Evolutionary conservation across 2,888 invertebrate genomes (phyloP).

Genomic region (Luffia ferchaultella): DNA sequence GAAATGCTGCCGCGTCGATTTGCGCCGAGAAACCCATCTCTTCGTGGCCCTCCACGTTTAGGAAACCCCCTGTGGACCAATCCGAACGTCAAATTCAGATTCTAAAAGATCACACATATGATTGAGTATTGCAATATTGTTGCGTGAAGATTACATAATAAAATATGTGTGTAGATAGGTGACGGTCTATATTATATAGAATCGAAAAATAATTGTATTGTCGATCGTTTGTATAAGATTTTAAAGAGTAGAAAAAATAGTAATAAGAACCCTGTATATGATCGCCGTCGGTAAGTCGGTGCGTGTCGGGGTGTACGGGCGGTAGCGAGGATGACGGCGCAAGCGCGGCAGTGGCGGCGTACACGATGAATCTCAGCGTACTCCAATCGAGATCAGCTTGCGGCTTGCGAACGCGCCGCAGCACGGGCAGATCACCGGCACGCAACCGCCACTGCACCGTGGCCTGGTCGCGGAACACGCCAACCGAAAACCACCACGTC

Average conservation of each 20-base stretch:
- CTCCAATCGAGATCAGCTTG: conserved; percentile 72
- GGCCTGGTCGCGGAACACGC: conserved; percentile 73
- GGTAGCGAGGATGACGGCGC: conserved; percentile 23
- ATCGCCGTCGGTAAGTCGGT: not conserved
- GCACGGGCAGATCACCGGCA: conserved; percentile 21
- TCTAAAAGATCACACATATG: not conserved
- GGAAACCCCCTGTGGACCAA: conserved; percentile 35
- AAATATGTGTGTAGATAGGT: too few species aligned
- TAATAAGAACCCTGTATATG: not conserved
- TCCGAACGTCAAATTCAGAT: not conserved
- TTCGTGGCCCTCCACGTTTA: conserved; percentile 59
- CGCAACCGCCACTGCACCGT: conserved; percentile 73
- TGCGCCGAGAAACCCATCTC: conserved; percentile 50
- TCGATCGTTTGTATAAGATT: too few species aligned
- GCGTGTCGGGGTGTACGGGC: not conserved
- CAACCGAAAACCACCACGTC: conserved; percentile 69
- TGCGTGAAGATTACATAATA: too few species aligned
- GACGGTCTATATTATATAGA: too few species aligned
- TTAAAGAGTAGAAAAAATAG: too few species aligned
- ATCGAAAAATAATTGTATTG: too few species aligned
- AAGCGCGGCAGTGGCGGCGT: conserved; percentile 20
- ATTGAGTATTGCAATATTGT: too few species aligned
- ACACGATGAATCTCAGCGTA: conserved; percentile 50
- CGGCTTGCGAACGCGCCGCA: conserved; percentile 35
- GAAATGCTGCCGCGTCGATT: conserved; percentile 58